These are phyloP conservation scores for Cecropterus lyciades DNA, from an alignment of 1,140 invertebrate genomes.

Conservation along the genomic window DNA sequence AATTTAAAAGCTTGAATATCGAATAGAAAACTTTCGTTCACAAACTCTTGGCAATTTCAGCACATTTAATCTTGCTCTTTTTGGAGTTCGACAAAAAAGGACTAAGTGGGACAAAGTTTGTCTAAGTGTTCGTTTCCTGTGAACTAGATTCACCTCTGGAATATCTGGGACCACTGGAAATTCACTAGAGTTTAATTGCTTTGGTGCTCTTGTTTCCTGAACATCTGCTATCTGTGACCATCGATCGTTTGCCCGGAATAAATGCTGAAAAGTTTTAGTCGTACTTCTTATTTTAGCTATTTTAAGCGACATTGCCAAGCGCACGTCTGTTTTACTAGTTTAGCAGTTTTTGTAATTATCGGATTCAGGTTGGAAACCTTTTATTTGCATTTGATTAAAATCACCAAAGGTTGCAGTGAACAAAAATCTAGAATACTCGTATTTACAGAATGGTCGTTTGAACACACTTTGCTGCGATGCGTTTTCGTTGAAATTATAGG, in stretches of 20 bases:
- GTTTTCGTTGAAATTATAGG: not conserved
- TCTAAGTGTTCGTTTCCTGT: constrained; percentile 22
- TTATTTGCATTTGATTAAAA: no score
- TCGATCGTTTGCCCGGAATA: constrained; percentile 60
- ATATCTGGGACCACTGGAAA: constrained; percentile 29
- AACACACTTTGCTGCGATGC: not conserved
- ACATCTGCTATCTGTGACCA: constrained; percentile 31
- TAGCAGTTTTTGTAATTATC: no score
- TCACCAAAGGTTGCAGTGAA: no score
- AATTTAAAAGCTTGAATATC: constrained; percentile 26
- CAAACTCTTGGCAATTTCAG: constrained; percentile 34
- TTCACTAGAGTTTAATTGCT: constrained; percentile 42
- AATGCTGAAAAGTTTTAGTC: constrained; percentile 25
- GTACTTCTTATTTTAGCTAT: no score
- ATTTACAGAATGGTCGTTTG: no score
- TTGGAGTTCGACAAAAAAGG: constrained; percentile 28
- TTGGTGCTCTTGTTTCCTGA: constrained; percentile 40
- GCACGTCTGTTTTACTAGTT: no score
- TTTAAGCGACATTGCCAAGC: no score
- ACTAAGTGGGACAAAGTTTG: constrained; percentile 32
- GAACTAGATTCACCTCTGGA: constrained; percentile 25
- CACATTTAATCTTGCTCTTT: constrained; percentile 33
- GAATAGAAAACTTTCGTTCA: constrained; percentile 29
- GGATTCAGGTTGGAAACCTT: no score
- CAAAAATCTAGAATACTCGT: no score